A percentile compares a stretch with the other conserved stretches of the same genome.
phyloP scores from a whole-genome alignment of 2,888 invertebrate genomes.

The Drosophila monieri region DNA sequence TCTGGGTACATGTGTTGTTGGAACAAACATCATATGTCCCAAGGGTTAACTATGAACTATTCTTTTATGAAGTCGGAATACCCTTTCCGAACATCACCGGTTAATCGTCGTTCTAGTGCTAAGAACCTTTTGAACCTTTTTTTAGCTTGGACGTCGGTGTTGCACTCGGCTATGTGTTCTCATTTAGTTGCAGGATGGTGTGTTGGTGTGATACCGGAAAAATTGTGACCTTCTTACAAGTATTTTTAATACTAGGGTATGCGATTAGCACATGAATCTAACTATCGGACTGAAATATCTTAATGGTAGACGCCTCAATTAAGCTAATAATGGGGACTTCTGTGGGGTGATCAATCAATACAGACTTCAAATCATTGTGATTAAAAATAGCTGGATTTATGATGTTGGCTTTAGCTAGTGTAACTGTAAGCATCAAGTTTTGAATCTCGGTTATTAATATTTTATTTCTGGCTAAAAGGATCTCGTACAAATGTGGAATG shows the following conservation, averaged over 20 bases:
- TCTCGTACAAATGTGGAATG: background rate
- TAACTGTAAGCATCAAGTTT: slow-evolving; percentile 7
- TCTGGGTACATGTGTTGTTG: too few species aligned
- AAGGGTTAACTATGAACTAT: too few species aligned
- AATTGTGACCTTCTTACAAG: background rate
- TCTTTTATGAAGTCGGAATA: too few species aligned
- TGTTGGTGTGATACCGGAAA: slow-evolving; percentile 13
- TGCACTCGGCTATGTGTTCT: slow-evolving; percentile 33
- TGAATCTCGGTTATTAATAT: slow-evolving; percentile 11
- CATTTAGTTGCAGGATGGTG: slow-evolving; percentile 22
- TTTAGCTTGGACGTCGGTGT: slow-evolving; percentile 3
- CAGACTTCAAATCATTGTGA: background rate
- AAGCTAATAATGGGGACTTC: slow-evolving; percentile 4
- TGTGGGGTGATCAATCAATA: slow-evolving; percentile 1
- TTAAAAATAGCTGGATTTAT: slow-evolving; percentile 6
- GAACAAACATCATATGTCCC: too few species aligned
- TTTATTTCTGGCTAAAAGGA: slow-evolving; percentile 5
- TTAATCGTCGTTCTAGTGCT: too few species aligned
- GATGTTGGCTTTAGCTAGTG: too few species aligned
- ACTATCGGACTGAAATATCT: slow-evolving; percentile 3
- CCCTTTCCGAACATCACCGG: too few species aligned
- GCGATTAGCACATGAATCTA: slow-evolving; percentile 5
- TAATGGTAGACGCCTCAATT: slow-evolving; percentile 7
- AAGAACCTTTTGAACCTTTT: too few species aligned
- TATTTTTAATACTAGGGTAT: background rate